Evolutionary conservation across 2,113 vertebrate species (phyloP).

Genomic region (Aegotheles bennettii): DNA sequence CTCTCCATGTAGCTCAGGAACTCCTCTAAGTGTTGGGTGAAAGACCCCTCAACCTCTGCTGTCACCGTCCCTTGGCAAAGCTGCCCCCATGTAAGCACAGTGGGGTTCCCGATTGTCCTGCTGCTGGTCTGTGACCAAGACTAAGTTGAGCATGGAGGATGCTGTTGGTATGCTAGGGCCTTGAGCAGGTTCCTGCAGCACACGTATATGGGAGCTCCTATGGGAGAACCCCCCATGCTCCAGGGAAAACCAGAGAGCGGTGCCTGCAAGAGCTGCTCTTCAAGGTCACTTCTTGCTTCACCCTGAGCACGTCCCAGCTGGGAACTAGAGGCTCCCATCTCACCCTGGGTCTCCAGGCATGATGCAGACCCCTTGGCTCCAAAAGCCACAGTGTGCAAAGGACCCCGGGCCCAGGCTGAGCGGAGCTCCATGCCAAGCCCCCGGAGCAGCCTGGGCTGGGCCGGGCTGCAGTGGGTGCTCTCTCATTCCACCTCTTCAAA

Average conservation of each 20-base stretch:
- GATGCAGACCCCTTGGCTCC: not conserved
- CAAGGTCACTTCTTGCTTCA: not conserved
- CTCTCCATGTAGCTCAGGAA: not conserved
- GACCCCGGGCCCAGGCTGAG: not conserved
- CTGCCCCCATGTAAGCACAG: not conserved
- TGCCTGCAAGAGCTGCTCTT: not conserved
- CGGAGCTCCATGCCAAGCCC: not conserved
- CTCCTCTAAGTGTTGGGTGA: not conserved
- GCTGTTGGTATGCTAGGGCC: not conserved
- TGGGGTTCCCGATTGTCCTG: not conserved
- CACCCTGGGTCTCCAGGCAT: not conserved
- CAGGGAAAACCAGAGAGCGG: not conserved
- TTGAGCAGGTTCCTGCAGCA: not conserved
- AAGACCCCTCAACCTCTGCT: not conserved
- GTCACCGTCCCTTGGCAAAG: not conserved
- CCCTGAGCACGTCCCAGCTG: not conserved
- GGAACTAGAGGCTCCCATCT: not conserved
- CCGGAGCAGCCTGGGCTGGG: not conserved
- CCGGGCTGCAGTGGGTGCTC: rapidly evolving
- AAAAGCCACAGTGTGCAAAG: not conserved
- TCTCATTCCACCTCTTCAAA: not conserved
- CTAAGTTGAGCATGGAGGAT: not conserved
- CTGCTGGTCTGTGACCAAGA: not conserved
- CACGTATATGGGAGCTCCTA: not conserved
- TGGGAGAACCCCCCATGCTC: not conserved